Evolutionary conservation across 2,888 invertebrate genomes (phyloP), one percentile per base, ranked within the genome.

Genomic region (Ichneumoninae sp.): DNA sequence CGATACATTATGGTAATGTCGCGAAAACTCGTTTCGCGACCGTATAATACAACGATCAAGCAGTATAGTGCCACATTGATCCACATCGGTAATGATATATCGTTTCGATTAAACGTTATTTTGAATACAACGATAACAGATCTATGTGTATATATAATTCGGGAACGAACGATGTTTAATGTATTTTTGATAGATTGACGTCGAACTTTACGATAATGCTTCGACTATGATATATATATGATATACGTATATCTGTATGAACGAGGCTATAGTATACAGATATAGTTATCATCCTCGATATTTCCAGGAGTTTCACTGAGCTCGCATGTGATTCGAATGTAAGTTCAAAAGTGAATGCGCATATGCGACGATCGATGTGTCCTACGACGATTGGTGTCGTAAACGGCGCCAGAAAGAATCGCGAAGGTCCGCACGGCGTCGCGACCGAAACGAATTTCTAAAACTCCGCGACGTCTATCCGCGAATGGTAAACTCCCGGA

Each of bases 161-260:
- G 33, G 47, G 36, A 36, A 57, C 7, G 33, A 81, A 71, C 40
- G 72, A 78, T 57, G 36, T 81, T 80, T 78, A 81, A 79, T 77
- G 74, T 52, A 22, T 69, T 81, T 81, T 79, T 81, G 78, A 84
- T 84, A 70, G 81, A 75, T 84, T 78, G 84, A 40, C 57, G 10
- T 30, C 57, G 22, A 78, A 81, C 52, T 81, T 84, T 78, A 70
- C 62, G 69, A 40, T 68, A 52, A 80, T 76, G 68, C 36, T 57
- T 52, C 16, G 75, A 62, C 33, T 52, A 22, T 10, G 47, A 62
- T 62, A 69, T 54, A 19, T 47, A 65, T 77, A 13, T 16, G 26
- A 13, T n/a, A 19, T 19, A 44, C 30, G 47, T 71, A 30, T 60
- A 16, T 1, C 52, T 10, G 13, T 33, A 10, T 30, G 60, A 6